Evolutionary conservation across 1,140 invertebrate genomes (phyloP).

Genomic region (Drosophila ogumai): DNA sequence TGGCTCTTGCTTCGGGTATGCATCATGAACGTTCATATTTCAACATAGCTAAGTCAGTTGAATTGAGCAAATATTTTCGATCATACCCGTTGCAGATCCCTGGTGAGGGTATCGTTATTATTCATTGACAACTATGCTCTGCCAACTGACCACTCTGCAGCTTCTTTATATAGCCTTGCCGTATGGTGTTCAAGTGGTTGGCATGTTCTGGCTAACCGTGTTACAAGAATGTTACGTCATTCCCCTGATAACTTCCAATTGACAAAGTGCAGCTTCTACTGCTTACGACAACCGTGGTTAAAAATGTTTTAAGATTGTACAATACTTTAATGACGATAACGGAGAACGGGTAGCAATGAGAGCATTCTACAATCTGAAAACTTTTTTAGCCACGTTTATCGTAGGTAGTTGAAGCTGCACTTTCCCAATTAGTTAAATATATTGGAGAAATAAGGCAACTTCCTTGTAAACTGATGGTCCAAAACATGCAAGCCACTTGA

Average conservation of each 20-base stretch:
- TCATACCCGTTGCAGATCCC: no score
- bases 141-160: constrained; percentile 7
- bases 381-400: background rate
- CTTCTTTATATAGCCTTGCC: constrained; percentile 53
- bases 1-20: no score
- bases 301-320: background rate
- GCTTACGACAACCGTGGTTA: background rate
- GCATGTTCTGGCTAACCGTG: constrained; percentile 8
- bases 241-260: constrained; percentile 36
- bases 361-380: background rate
- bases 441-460: constrained; percentile 17
- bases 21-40: no score
- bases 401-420: constrained; percentile 15
- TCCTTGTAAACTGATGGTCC: constrained; percentile 20
- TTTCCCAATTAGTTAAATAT: constrained; percentile 38
- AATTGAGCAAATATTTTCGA: no score
- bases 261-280: constrained; percentile 27
- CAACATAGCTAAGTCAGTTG: no score
- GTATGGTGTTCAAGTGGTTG: background rate
- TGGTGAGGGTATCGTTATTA: no score
- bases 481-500: constrained; percentile 4
- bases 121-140: constrained; percentile 9
- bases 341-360: background rate
- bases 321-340: background rate
- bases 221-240: constrained; percentile 19